Base-by-base conservation (phyloP, 2,113 vertebrate species). In the Engraulis encrasicolus region DNA sequence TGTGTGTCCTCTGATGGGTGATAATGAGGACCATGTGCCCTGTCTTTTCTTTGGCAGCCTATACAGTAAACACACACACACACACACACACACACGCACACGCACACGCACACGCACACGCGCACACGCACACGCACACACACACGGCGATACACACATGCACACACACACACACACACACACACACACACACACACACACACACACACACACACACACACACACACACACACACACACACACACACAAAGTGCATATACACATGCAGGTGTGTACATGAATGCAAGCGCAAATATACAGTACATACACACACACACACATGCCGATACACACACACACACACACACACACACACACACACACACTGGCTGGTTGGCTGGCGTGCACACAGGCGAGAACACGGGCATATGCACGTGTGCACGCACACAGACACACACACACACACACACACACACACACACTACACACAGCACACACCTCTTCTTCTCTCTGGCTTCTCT, bases 401-500 rank as follows among this genome's bases (percentile, higher is more conserved):
- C n/a, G n/a, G n/a, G 40, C 50, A 6, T 27, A 74, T 40, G 49
- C 81, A 45, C 40, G 9, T 9, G 9, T 9, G 9, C 40, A 45
- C 40, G 9, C 3, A 45, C 40, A 45, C 40, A 45, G 4, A 45
- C 9, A 45, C 4, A 45, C 40, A 45, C 40, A 45, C 40, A 45
- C 40, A 5, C 40, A 45, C 40, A 3, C 40, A 45, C 40, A 45
- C 40, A 45, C 40, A 45, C 40, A 45, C 3, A 45, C 40, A 45
- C 40, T n/a, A 45, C 40, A 45, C 45, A 27, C 50, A 15, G 12
- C n/a, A 14, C 14, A 19, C 50, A 6, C 84, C 50, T 90, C 83
- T 61, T 84, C 84, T 83, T 83, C 71, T 84, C 84, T 83, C 86
- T 89, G 85, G 89, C 86, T n/a, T n/a, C n/a, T n/a, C n/a, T n/a